These are phyloP conservation scores for Hiodon alosoides DNA, from an alignment of 2,113 vertebrate species.

Conservation along the genomic window DNA sequence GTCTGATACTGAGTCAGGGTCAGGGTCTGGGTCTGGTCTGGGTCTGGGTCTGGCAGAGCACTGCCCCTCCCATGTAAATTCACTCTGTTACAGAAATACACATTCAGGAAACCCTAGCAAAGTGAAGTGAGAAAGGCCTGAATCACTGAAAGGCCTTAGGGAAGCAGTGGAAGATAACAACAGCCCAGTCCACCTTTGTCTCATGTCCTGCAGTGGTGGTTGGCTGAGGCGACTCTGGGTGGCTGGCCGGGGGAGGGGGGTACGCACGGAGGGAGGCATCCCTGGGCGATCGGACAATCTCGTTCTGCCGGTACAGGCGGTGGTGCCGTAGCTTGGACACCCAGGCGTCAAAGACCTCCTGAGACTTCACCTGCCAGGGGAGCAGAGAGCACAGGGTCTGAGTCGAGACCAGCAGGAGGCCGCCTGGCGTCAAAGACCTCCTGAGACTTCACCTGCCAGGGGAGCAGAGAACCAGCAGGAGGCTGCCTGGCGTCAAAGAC, in stretches of 20 bases:
- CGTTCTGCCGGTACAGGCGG: constrained; percentile 91
- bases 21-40: too few species aligned
- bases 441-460: too few species aligned
- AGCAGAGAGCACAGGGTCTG: background rate
- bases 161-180: background rate
- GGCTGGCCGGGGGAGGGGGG: constrained; percentile 71
- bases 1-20: too few species aligned
- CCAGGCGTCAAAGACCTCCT: constrained; percentile 94
- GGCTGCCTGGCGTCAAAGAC: too few species aligned
- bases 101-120: too few species aligned
- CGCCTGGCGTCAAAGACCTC: background rate
- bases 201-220: constrained; percentile 68
- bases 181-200: constrained; percentile 67
- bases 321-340: constrained; percentile 91
- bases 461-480: too few species aligned
- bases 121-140: background rate
- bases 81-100: too few species aligned
- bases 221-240: constrained; percentile 79
- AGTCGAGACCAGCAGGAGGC: background rate
- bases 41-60: too few species aligned
- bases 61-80: too few species aligned
- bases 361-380: constrained; percentile 83
- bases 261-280: constrained; percentile 87
- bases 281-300: constrained; percentile 91
- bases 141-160: background rate